Conservation (phyloP, 2,888 invertebrate genomes). For the Pristionchus mayeri region DNA sequence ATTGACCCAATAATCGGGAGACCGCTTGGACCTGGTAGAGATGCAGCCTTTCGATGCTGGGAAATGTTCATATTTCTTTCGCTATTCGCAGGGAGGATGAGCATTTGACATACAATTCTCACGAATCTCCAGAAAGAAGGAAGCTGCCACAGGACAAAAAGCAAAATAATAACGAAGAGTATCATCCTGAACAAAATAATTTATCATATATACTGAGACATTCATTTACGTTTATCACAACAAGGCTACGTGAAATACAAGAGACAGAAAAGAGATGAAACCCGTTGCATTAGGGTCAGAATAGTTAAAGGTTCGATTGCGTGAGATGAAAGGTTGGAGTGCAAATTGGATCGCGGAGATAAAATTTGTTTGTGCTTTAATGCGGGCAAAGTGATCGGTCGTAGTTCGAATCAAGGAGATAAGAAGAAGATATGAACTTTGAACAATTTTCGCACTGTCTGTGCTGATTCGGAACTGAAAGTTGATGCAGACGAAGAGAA, state of each 20-base stretch:
- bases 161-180: not conserved
- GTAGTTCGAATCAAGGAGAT: not conserved
- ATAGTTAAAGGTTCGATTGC: too few relatives aligned
- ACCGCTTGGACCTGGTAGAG: conserved; percentile 2
- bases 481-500: not conserved
- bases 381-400: not conserved
- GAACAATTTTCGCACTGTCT: not conserved
- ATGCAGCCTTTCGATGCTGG: not conserved
- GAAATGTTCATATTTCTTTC: not conserved
- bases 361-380: too few relatives aligned
- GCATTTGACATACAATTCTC: not conserved
- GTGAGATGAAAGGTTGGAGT: too few relatives aligned
- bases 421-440: not conserved
- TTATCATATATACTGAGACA: not conserved
- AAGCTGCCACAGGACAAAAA: not conserved
- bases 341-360: too few relatives aligned
- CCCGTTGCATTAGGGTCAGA: too few relatives aligned
- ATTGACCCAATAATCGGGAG: conserved; percentile 49
- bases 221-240: too few relatives aligned
- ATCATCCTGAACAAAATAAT: not conserved
- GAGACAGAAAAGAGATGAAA: too few relatives aligned
- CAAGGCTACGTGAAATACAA: too few relatives aligned
- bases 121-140: not conserved
- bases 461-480: not conserved
- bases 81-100: not conserved